Evolutionary conservation across 35 echinoderm and acorn worm genomes (phyloP), one percentile per base, ranked within the genome.

Genomic region (Apostichopus japonicus): DNA sequence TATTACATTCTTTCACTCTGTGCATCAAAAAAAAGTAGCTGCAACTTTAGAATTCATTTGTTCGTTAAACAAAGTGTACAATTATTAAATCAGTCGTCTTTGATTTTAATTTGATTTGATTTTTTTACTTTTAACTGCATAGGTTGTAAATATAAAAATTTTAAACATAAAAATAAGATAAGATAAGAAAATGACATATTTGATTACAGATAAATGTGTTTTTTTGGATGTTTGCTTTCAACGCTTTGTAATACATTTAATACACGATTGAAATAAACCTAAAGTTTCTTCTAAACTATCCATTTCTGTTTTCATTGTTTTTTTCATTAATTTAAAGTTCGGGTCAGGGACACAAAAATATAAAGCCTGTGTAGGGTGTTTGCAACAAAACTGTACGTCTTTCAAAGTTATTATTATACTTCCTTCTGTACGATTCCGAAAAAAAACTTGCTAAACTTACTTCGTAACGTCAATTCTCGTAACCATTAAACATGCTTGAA

Each of bases 181-280:
- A 75, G 71, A n/a, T 44, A 75, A 75, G n/a, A 73, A 75, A 75
- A 75, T 23, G 71, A 19, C 6, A 75, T 14, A 75, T 75, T 14
- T 19, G 71, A 75, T 75, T 15, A 19, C 14, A 75, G 4, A 19
- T 75, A 19, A 75, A 75, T 75, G 13, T 75, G 14, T 75, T 75
- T 75, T 7, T 75, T 19, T 23, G 15, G 21, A 23, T 75, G 5
- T 75, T 75, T 75, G 71, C 71, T 19, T 75, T 75, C 16, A 15
- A 75, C 71, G 71, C 71, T 75, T 75, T 75, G 71, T 75, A 75
- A 75, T 75, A 75, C 71, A 75, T 75, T 75, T 75, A 75, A 75
- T 75, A 75, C 71, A 75, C 71, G 71, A 75, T 75, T n/a, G 15
- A 75, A 75, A 75, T 7, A 75, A 75, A 75, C n/a, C 17, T 7